These are phyloP conservation scores for Chalcis sispes DNA, from an alignment of 2,888 invertebrate species.

Conservation along the genomic window DNA sequence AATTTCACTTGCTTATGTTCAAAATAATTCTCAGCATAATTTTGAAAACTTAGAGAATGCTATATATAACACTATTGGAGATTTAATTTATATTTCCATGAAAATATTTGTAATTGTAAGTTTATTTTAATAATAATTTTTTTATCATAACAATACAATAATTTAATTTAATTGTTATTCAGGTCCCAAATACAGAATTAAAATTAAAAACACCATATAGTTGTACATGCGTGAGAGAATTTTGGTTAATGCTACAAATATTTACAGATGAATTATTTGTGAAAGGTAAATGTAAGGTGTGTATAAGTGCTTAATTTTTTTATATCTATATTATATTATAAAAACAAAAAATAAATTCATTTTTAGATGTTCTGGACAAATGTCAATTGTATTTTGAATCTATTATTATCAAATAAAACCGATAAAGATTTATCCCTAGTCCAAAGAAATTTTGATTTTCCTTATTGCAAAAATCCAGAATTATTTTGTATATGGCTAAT, in stretches of 20 bases:
- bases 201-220: constrained; percentile 77
- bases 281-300: constrained; percentile 64
- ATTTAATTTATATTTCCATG: constrained; percentile 71
- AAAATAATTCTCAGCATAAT: constrained; percentile 62
- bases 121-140: not conserved
- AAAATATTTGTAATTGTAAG: constrained; percentile 75
- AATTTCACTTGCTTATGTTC: constrained; percentile 68
- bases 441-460: constrained; percentile 47
- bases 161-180: constrained; percentile 33
- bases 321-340: not conserved
- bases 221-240: constrained; percentile 79
- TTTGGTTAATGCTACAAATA: constrained; percentile 79
- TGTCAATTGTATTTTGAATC: constrained; percentile 72
- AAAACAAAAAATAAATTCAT: constrained; percentile 3
- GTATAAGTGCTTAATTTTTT: constrained; percentile 10
- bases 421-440: constrained; percentile 2
- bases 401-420: constrained; percentile 62
- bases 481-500: constrained; percentile 77
- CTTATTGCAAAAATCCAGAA: constrained; percentile 69
- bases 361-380: constrained; percentile 76
- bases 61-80: constrained; percentile 67
- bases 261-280: constrained; percentile 72
- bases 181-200: constrained; percentile 75
- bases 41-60: constrained; percentile 65
- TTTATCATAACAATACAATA: not conserved